These are phyloP conservation scores for Neofelis nebulosa DNA, from an alignment of 2,113 vertebrate species.

Conservation along the genomic window DNA sequence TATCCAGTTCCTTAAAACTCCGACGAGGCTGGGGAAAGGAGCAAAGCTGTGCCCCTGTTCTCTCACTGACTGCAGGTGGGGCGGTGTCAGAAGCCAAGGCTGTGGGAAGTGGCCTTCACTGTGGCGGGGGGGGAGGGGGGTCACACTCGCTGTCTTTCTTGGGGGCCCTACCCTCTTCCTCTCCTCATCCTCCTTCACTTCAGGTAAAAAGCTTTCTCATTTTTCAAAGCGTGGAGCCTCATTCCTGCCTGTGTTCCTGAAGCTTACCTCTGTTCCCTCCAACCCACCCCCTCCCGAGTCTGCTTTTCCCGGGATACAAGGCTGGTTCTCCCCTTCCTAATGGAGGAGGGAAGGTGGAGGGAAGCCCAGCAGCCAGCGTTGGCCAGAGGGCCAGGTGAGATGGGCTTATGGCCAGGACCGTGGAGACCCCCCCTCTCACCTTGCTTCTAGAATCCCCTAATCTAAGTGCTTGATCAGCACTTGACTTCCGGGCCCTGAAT, in stretches of 20 bases:
- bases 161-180: not conserved
- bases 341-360: not conserved
- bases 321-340: fast-evolving
- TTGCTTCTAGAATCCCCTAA: not conserved
- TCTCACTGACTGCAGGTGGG: not conserved
- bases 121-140: not conserved
- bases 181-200: not conserved
- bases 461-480: not conserved
- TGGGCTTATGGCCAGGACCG: fast-evolving
- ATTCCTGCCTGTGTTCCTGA: not conserved
- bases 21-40: fast-evolving
- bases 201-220: not conserved
- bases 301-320: not conserved
- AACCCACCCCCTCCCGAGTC: not conserved
- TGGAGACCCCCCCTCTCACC: not conserved
- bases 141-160: fast-evolving
- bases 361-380: fast-evolving
- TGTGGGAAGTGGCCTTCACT: not conserved
- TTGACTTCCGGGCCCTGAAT: fast-evolving
- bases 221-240: fast-evolving
- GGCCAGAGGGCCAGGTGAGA: not conserved
- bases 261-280: no score
- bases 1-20: not conserved
- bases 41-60: no score
- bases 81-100: no score